Base-by-base conservation (phyloP, 2,113 vertebrate species). In the Pelvicachromis taeniatus region DNA sequence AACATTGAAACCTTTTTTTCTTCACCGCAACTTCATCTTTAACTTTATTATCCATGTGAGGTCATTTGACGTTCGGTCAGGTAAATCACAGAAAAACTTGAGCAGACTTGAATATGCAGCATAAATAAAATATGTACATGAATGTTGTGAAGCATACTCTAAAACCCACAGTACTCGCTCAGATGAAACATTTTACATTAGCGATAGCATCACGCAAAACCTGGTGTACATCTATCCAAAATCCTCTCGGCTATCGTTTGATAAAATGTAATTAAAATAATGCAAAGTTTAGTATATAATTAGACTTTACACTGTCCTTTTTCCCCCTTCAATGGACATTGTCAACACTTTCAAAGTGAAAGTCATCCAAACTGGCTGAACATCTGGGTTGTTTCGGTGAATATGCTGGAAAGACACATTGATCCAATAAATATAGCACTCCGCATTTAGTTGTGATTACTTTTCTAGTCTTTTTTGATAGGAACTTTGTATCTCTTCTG, bases 121-220 rank as follows among this genome's bases (percentile, higher is more conserved):
- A 73, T 55, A n/a, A 38, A 77, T 50, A 56, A 84, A 63, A 84
- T 48, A 61, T 21, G 31, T 26, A 75, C 29, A 35, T 80, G 14
- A 31, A 33, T 38, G 55, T 45, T 21, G 55, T 59, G 19, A 38
- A 80, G 19, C 38, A 17, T 87, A 73, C 40, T 29, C 42, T 48
- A 73, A 17, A 73, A 48, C 42, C 16, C 42, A 55, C 53, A n/a
- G 26, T 61, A 55, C 23, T 16, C 1, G 21, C 38, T 56, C 29
- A n/a, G 31, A 59, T 1, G 42, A 84, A 84, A 75, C 26, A 81
- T 23, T 45, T 19, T 26, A 54, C 35, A 50, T 21, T 23, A 65
- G 38, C 35, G 52, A 81, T 8, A 35, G 33, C 14, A 70, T 9
- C 48, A 33, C 19, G 16, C 33, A 29, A 78, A 73, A 29, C 26